Base-by-base conservation (phyloP, 2,113 vertebrate species). In the Callopanchax toddi region DNA sequence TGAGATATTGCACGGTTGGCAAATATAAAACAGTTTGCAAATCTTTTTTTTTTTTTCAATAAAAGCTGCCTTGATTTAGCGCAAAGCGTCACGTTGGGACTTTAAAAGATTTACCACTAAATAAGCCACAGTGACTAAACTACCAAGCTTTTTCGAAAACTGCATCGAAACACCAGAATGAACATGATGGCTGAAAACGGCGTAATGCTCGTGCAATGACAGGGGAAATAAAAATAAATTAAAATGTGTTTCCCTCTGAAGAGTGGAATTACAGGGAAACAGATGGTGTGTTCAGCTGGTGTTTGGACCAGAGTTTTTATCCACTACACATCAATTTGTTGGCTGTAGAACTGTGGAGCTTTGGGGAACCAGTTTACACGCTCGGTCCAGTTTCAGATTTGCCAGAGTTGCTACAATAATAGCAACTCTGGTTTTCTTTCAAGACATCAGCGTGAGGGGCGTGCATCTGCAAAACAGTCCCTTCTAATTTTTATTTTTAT, bases 211-310 rank as follows among this genome's bases (percentile, higher is more conserved):
- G 25, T 46, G 39, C 67, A 71, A 75, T 46, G 61, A 75, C 54
- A 59, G 53, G 72, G 48, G 57, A 64, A 65, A 77, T 71, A 73
- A 67, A 79, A 63, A 13, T 4, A 76, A 73, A 56, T 48, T 12
- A 48, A 83, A 85, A 77, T 62, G 71, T 29, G 43, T 78, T 53
- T 78, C 68, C 65, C 73, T 63, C 18, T 74, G 60, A 80, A 80
- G 84, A 81, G 56, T 18, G 39, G 76, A 52, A 77, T 70, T 4
- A 36, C 72, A 67, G 60, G 42, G 73, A 83, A 83, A 78, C 86
- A 88, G 86, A 88, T 88, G 82, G 86, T 76, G 62, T 71, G 68
- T 78, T 83, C 74, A 83, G 78, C 78, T 83, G 79, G 57, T 81
- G 75, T 73, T 84, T 79, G 71, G 78, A 76, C 51, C 45, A 0